Base-by-base conservation (phyloP, 2,113 vertebrate genomes). In the Tiliqua scincoides region DNA sequence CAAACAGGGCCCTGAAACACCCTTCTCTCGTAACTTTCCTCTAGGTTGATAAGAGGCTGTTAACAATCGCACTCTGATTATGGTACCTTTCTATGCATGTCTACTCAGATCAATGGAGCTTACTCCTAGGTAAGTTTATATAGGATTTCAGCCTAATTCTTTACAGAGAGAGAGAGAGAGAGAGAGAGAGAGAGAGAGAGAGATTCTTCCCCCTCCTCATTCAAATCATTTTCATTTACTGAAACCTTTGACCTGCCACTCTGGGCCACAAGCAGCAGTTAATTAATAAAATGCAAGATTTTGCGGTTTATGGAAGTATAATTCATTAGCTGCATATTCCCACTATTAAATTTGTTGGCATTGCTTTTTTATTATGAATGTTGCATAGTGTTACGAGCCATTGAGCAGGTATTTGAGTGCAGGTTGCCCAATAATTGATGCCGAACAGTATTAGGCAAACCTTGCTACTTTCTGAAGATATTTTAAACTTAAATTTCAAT, bases 401-500 rank as follows among this genome's bases (percentile, higher is more conserved):
- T 75, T 93, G 90, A 89, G 70, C 84, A 92, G 85, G 88, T 87
- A 90, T 83, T 77, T 92, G 57, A 89, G 48, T 89, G 67, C 62
- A 87, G 59, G 59, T 86, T 91, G 23, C 88, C 84, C 76, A 92
- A 83, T 87, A 92, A 94, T 88, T 94, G 89, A 85, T 90, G 72
- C 85, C 87, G 91, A 93, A 83, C 63, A 83, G 80, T 32, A 90
- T 89, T 90, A 91, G 27, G 73, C 72, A 91, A 88, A 68, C 30
- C 35, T 72, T 1, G 0, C 85, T 93, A 80, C 76, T 93, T 89
- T 91, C 85, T 23, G 88, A 76, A 86, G 88, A 91, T 89, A 91
- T 83, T 93, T 90, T 92, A 94, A 92, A n/a, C n/a, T 93, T 95
- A 91, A 92, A 91, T 92, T 90, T 91, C 79, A 92, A 87, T 93